Evolutionary conservation across 1,140 invertebrate species (phyloP).

Genomic region (Himalopsyche phryganea): DNA sequence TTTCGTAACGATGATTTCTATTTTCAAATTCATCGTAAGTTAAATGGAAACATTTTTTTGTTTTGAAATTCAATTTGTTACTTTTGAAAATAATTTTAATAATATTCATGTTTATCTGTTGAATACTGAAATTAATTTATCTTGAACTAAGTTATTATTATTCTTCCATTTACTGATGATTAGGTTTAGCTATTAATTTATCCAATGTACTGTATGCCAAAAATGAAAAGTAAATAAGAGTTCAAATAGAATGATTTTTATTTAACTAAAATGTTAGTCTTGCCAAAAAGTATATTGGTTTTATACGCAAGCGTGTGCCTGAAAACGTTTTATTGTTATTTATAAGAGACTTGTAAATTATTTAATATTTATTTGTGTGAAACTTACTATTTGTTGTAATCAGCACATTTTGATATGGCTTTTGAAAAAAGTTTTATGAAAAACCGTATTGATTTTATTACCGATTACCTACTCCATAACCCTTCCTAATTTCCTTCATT

Average conservation of each 20-base stretch:
- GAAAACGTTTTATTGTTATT: constrained; percentile 7
- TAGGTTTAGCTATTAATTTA: too few species aligned
- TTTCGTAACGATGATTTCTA: neutral
- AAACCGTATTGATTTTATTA: neutral
- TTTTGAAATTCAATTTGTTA: too few species aligned
- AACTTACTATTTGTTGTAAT: constrained; percentile 5
- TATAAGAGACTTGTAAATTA: constrained; percentile 3
- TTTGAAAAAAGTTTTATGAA: constrained; percentile 19
- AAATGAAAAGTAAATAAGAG: constrained; percentile 2
- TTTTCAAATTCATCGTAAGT: too few species aligned
- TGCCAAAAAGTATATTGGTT: constrained; percentile 16
- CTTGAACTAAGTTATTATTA: too few species aligned
- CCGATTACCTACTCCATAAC: too few species aligned
- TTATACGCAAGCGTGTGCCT: constrained; percentile 7
- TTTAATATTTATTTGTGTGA: constrained; percentile 8
- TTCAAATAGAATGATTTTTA: constrained; percentile 2
- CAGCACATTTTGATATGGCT: constrained; percentile 9
- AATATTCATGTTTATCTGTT: too few species aligned
- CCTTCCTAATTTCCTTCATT: too few species aligned
- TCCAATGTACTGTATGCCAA: constrained; percentile 4
- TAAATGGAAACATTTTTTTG: too few species aligned
- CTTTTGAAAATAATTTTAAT: too few species aligned
- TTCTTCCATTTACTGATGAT: too few species aligned
- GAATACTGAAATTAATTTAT: too few species aligned
- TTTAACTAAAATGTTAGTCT: constrained; percentile 7